These are phyloP conservation scores for Nysson spinosus DNA, from an alignment of 2,888 invertebrate genomes.

Conservation along the genomic window DNA sequence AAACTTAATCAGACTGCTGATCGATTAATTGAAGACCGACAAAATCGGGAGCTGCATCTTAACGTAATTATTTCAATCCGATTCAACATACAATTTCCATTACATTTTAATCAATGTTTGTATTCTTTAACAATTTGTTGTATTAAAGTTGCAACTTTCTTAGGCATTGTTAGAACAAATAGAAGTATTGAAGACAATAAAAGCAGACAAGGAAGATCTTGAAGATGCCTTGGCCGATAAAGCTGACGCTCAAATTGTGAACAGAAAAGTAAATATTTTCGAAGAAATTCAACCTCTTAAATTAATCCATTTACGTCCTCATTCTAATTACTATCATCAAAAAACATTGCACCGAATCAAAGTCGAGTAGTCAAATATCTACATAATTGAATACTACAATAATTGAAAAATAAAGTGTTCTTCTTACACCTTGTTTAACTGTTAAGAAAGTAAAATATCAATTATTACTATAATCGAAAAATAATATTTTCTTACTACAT, in stretches of 20 bases:
- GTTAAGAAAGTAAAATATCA: too few species aligned
- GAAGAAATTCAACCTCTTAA: neutral
- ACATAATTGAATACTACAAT: too few species aligned
- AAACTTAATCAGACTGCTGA: conserved; percentile 72
- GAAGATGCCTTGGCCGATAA: conserved; percentile 86
- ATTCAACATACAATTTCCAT: too few species aligned
- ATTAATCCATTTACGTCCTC: neutral
- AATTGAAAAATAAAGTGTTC: too few species aligned
- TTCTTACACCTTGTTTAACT: too few species aligned
- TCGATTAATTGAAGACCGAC: conserved; percentile 80
- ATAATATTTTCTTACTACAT: too few species aligned
- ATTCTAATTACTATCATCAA: neutral
- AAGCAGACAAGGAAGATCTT: conserved; percentile 85
- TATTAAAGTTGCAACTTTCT: neutral
- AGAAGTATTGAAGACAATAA: conserved; percentile 82
- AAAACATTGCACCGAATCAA: too few species aligned
- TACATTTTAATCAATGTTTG: neutral
- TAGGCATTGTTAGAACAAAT: conserved; percentile 83
- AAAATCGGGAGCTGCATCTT: conserved; percentile 79
- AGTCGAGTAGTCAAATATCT: too few species aligned
- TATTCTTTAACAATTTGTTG: neutral
- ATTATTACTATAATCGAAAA: too few species aligned
- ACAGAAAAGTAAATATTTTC: conserved; percentile 86
- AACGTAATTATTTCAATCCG: conserved; percentile 77
- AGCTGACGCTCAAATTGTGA: conserved; percentile 84